A percentile compares a stretch with the other conserved stretches of the same genome.
Evolutionary conservation across 2,888 invertebrate species (phyloP).

Genomic region (Latheticus oryzae): DNA sequence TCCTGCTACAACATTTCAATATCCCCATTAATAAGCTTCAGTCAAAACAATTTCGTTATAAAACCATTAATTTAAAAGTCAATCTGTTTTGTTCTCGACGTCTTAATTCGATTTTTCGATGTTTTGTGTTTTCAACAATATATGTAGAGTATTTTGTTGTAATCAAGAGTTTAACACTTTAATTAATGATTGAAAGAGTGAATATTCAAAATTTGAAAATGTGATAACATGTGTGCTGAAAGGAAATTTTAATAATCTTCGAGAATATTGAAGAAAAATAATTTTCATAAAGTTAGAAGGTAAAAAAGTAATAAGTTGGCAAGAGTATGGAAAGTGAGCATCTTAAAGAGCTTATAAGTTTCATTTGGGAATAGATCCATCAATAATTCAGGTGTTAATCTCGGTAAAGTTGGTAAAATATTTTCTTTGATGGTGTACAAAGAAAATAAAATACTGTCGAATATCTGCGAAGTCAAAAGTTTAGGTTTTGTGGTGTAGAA

Average conservation of each 20-base stretch:
- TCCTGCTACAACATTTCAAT: slow-evolving; percentile 42
- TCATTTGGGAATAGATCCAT: slow-evolving; percentile 34
- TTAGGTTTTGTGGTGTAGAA: slow-evolving; percentile 8
- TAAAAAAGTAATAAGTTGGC: no score
- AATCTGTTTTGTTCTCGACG: slow-evolving; percentile 41
- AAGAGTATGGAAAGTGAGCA: no score
- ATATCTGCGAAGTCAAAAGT: slow-evolving; percentile 13
- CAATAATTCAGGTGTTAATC: slow-evolving; percentile 39
- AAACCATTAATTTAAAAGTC: slow-evolving; percentile 42
- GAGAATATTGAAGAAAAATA: no score
- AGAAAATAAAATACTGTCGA: slow-evolving; percentile 15
- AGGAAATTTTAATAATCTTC: no score
- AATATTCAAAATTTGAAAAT: no score
- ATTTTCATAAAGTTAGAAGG: no score
- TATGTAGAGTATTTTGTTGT: no score
- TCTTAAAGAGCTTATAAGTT: slow-evolving; percentile 8
- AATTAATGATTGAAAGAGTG: no score
- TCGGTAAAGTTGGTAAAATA: slow-evolving; percentile 20
- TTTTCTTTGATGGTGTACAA: slow-evolving; percentile 5
- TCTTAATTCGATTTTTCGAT: slow-evolving; percentile 29
- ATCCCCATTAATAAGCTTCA: slow-evolving; percentile 42
- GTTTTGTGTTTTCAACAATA: slow-evolving; percentile 9
- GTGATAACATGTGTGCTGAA: no score
- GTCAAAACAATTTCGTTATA: slow-evolving; percentile 44
- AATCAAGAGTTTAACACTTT: no score